Evolutionary conservation across 2,113 vertebrate genomes (phyloP), one percentile per base, ranked within the genome.

Genomic region (Cinclus mexicanus): DNA sequence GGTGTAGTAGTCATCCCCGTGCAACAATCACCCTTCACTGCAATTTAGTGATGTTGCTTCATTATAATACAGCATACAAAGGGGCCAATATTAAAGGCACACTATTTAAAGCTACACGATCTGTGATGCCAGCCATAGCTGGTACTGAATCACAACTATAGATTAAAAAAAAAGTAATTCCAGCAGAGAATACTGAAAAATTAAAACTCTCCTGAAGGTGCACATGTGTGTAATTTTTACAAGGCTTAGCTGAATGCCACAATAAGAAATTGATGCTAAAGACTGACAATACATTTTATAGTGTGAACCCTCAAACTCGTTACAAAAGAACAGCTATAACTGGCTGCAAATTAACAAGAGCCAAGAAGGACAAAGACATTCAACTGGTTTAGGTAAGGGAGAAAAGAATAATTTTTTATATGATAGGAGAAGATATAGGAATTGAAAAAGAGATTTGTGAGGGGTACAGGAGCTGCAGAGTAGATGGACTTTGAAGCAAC

Each of bases 41-140:
- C 98, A 98, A 98, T 97, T 98, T 98, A 98, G 97, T 96, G 98
- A 98, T 97, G 98, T 96, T 96, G 96, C 96, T 98, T 98, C 97
- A 98, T 98, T 98, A 98, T 90, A 95, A 97, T 93, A 78, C 90
- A 96, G 97, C 95, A 93, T 92, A 96, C 90, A 93, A 96, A 96
- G 89, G 97, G 96, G 97, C 94, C 79, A 87, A 94, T 88, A 92
- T 92, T 95, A 97, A 52, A 95, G 93, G 90, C 77, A 96, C 81
- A 88, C 95, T 95, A 94, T 96, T 97, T 97, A 97, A 97, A 97
- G 93, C 96, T 85, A 53, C 78, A 71, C 65, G 88, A 93, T 90
- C 89, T 67, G 87, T 90, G 76, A 65, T 77, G 61, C 89, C 82
- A 94, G 89, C 87, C 61, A 84, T 65, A 85, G 91, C 85, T 70